Conservation (phyloP, 2,113 vertebrate genomes). For the Amphiprion percula region DNA sequence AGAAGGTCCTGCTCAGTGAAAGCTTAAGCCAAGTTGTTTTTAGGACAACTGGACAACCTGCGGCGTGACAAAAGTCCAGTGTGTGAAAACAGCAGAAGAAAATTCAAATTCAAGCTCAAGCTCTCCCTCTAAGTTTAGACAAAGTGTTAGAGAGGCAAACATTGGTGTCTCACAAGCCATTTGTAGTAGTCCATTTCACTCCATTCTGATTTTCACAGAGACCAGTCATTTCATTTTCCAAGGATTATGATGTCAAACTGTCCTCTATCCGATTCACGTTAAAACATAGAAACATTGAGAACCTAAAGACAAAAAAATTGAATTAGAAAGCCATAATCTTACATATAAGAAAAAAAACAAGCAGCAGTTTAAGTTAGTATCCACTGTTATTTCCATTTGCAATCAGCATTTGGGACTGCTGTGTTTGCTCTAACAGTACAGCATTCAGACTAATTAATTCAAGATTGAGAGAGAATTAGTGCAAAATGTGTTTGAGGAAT, state of each 20-base stretch:
- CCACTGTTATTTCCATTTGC: too few relatives aligned
- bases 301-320: slow-evolving; percentile 50
- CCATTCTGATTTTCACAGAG: slow-evolving; percentile 43
- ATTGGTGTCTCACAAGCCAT: slow-evolving; percentile 64
- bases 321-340: neutral
- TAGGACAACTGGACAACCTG: slow-evolving; percentile 16
- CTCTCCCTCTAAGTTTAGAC: slow-evolving; percentile 52
- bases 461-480: too few relatives aligned
- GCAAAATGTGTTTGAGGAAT: too few relatives aligned
- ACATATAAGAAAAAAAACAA: neutral
- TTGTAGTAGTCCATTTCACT: slow-evolving; percentile 49
- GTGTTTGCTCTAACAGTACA: too few relatives aligned
- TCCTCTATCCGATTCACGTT: slow-evolving; percentile 38
- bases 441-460: too few relatives aligned
- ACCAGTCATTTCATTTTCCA: slow-evolving; percentile 34
- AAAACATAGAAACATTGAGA: slow-evolving; percentile 79
- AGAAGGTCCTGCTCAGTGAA: neutral
- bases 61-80: slow-evolving; percentile 37
- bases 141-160: slow-evolving; percentile 70
- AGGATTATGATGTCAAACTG: slow-evolving; percentile 13
- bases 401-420: too few relatives aligned
- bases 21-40: slow-evolving; percentile 40
- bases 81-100: slow-evolving; percentile 57
- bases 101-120: slow-evolving; percentile 59
- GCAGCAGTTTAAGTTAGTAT: neutral